Percentiles rank a stretch among this genome's conserved stretches.
phyloP scores from a whole-genome alignment of 1,140 invertebrate genomes.

The Leguminivora glycinivorella region DNA sequence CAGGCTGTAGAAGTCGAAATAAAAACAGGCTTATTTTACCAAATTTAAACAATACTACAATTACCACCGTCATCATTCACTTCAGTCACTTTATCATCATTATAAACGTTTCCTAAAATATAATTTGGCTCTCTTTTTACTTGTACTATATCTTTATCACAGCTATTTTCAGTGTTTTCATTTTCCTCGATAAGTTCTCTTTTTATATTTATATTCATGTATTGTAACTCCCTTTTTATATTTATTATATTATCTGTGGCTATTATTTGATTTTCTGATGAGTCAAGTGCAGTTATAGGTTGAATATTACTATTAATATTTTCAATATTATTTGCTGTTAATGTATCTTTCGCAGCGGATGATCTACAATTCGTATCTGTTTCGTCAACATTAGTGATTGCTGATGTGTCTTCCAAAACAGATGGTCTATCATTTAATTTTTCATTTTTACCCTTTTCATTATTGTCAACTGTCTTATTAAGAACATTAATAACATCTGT shows the following conservation, averaged over 20 bases:
- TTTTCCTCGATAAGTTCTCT: background rate
- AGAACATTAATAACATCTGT: background rate
- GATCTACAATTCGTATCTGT: too few species aligned
- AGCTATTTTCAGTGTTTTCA: background rate
- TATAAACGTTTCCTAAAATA: background rate
- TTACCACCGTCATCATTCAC: background rate
- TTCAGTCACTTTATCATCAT: background rate
- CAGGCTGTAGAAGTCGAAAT: too few species aligned
- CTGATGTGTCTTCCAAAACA: background rate
- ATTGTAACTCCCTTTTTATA: background rate
- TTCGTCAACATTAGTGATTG: too few species aligned
- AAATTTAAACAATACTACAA: background rate
- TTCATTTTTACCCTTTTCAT: background rate
- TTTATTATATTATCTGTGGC: background rate
- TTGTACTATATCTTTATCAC: background rate
- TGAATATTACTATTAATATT: too few species aligned
- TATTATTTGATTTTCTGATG: background rate
- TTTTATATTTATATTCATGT: background rate
- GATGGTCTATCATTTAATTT: background rate
- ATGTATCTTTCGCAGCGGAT: too few species aligned
- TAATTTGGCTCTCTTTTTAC: background rate
- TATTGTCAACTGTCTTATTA: background rate
- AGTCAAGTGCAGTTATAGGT: background rate
- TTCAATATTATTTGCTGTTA: too few species aligned
- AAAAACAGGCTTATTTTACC: too few species aligned